These are phyloP conservation scores for Acomys russatus DNA, from an alignment of 2,797 vertebrate species.

Conservation along the genomic window DNA sequence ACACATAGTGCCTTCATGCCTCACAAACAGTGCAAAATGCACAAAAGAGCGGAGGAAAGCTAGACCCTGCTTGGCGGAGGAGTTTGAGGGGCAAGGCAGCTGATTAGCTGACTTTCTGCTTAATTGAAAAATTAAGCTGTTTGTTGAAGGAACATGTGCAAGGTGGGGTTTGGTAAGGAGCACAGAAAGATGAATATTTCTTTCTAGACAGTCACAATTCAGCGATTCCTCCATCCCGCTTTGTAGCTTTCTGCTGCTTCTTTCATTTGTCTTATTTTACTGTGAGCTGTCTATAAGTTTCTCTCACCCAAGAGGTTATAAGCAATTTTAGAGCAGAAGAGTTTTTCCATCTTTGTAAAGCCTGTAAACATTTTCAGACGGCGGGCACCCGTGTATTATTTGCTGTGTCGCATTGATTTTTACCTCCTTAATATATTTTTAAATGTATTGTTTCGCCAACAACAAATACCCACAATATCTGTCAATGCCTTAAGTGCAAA, in stretches of 20 bases:
- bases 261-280: slow-evolving; percentile 59
- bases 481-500: slow-evolving; percentile 51
- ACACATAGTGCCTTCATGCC: neutral
- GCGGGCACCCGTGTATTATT: slow-evolving; percentile 70
- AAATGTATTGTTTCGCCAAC: slow-evolving; percentile 52
- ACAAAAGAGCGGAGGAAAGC: slow-evolving; percentile 55
- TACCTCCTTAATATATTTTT: slow-evolving; percentile 64
- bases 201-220: slow-evolving; percentile 1
- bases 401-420: slow-evolving; percentile 70
- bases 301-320: slow-evolving; percentile 34
- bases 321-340: slow-evolving; percentile 56
- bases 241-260: slow-evolving; percentile 1
- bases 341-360: slow-evolving; percentile 68
- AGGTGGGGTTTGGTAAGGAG: neutral
- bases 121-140: slow-evolving; percentile 62
- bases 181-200: slow-evolving; percentile 22
- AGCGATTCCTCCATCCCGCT: neutral
- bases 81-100: slow-evolving; percentile 23
- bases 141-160: neutral
- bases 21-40: slow-evolving; percentile 17
- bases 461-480: slow-evolving; percentile 20
- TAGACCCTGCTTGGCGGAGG: slow-evolving; percentile 45
- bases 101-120: slow-evolving; percentile 47
- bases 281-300: slow-evolving; percentile 42
- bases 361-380: slow-evolving; percentile 59